These are phyloP conservation scores for Resseliella maxima DNA, from an alignment of 2,888 invertebrate species.

Conservation along the genomic window DNA sequence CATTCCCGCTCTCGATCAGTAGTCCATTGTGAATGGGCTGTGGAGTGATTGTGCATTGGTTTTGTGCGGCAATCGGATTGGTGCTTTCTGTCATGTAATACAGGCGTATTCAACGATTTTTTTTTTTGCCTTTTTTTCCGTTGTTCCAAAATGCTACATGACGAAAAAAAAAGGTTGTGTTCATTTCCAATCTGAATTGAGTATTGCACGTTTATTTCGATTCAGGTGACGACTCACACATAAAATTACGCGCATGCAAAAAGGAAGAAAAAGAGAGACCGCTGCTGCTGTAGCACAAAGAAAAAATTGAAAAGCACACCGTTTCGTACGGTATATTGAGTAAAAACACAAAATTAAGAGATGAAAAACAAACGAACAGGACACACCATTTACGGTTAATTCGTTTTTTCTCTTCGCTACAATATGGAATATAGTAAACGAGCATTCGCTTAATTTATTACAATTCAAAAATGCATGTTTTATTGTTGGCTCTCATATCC, in stretches of 20 bases:
- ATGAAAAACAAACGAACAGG: constrained; percentile 45
- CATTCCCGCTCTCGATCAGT: too few species aligned
- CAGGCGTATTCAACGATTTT: constrained; percentile 50
- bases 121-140: not conserved
- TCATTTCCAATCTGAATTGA: constrained; percentile 19
- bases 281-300: not conserved
- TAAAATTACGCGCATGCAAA: constrained; percentile 40
- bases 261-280: not conserved
- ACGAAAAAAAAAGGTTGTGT: not conserved
- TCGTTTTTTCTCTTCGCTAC: not conserved
- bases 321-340: constrained; percentile 49
- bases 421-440: not conserved
- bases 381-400: constrained; percentile 49
- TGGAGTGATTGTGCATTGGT: not conserved
- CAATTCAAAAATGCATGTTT: constrained; percentile 41
- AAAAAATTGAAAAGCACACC: not conserved
- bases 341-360: not conserved
- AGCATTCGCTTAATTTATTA: constrained; percentile 29
- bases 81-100: constrained; percentile 47
- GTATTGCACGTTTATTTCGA: constrained; percentile 32
- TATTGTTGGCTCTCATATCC: constrained; percentile 14
- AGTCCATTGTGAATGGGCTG: not conserved
- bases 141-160: not conserved
- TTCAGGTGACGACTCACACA: constrained; percentile 37
- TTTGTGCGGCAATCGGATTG: constrained; percentile 31